phyloP scores from a whole-genome alignment of 2,888 invertebrate genomes.

The Colletes collaris region DNA sequence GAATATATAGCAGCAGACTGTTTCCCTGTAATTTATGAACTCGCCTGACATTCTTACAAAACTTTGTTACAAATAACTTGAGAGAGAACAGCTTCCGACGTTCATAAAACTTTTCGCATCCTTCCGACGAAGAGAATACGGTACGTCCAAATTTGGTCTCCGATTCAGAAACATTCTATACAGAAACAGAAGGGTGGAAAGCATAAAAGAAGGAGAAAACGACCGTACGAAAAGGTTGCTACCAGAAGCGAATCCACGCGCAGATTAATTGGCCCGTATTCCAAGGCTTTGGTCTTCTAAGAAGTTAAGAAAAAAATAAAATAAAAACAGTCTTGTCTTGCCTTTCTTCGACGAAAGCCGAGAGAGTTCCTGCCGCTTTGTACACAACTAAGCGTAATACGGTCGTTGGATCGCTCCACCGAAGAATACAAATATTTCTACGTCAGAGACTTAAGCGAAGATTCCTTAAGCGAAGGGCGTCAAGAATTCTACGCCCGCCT shows the following conservation, averaged over 20 bases:
- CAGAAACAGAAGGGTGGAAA: neutral
- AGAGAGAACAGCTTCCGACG: neutral
- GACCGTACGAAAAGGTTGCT: neutral
- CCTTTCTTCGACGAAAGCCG: neutral
- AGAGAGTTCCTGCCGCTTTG: neutral
- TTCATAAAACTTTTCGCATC: conserved; percentile 25
- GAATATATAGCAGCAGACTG: neutral
- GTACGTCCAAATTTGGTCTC: conserved; percentile 19
- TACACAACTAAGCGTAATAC: neutral
- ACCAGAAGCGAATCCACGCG: conserved; percentile 13
- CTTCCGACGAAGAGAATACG: conserved; percentile 13
- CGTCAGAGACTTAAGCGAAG: conserved; percentile 8
- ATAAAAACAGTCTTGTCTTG: neutral
- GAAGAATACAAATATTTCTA: conserved; percentile 15
- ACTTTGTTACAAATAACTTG: conserved; percentile 33
- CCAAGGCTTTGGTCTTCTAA: neutral
- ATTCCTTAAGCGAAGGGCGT: neutral
- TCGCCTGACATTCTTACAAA: conserved; percentile 20
- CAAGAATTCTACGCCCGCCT: neutral
- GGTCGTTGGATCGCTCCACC: neutral
- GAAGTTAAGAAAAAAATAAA: neutral
- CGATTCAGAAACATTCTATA: neutral
- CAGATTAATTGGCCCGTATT: conserved; percentile 28
- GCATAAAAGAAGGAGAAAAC: neutral
- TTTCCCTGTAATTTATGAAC: conserved; percentile 17